Percentiles rank a stretch among this genome's conserved stretches.
phyloP scores from a whole-genome alignment of 2,797 vertebrate species.

The Cygnus olor region DNA sequence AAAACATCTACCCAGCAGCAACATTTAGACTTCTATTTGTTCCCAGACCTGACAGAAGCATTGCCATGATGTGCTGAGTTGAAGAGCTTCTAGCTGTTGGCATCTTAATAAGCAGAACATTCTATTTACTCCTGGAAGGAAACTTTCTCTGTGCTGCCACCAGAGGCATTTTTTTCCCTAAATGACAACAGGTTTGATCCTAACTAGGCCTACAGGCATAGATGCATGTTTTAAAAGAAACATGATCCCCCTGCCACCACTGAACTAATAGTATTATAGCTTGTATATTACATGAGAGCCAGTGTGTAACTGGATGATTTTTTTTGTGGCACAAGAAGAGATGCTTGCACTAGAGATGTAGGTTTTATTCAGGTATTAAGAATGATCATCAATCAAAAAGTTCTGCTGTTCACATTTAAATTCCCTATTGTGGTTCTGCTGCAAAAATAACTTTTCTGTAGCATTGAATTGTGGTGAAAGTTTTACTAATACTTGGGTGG shows the following conservation, averaged over 20 bases:
- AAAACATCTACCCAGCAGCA: not conserved
- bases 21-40: not conserved
- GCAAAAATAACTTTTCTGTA: not conserved
- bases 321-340: not conserved
- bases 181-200: not conserved
- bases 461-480: not conserved
- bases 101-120: conserved; percentile 9
- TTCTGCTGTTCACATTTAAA: not conserved
- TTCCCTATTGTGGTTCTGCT: not conserved
- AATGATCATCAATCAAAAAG: not conserved
- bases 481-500: not conserved
- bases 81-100: not conserved
- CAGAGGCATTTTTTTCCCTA: not conserved
- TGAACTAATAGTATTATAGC: not conserved
- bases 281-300: not conserved
- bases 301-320: not conserved
- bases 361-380: not conserved
- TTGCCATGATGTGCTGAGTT: not conserved
- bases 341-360: not conserved
- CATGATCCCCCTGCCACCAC: not conserved
- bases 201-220: not conserved
- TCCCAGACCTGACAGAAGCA: not conserved
- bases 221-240: not conserved
- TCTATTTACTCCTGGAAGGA: not conserved
- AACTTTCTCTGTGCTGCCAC: not conserved